Percentiles rank a stretch among this genome's conserved stretches.
Conservation (phyloP, 2,113 vertebrate genomes). For the Ptilorrhoa leucosticta region DNA sequence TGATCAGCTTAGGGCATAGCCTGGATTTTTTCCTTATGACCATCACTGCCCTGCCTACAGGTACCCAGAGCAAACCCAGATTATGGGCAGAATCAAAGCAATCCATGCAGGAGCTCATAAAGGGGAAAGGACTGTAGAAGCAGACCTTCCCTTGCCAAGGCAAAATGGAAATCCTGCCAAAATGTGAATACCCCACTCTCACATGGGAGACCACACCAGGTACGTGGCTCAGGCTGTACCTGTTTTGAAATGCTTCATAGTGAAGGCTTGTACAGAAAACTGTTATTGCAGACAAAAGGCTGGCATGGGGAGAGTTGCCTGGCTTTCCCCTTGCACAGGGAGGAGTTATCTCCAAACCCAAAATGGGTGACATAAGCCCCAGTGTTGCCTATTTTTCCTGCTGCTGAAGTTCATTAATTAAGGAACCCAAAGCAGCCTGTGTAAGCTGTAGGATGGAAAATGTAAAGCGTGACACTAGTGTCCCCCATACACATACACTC, state of each 20-base stretch:
- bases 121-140: neutral
- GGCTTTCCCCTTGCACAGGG: neutral
- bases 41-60: neutral
- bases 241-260: neutral
- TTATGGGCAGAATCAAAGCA: neutral
- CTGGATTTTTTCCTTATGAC: neutral
- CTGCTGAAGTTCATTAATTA: neutral
- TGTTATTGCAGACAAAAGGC: neutral
- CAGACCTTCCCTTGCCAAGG: neutral
- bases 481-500: neutral
- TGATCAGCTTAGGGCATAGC: neutral
- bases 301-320: neutral
- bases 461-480: rapidly evolving
- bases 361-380: neutral
- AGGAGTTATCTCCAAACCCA: neutral
- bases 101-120: neutral
- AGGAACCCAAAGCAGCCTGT: neutral
- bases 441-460: neutral
- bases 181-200: neutral
- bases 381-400: neutral
- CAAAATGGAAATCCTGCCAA: neutral
- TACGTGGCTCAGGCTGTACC: neutral
- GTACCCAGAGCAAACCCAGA: neutral
- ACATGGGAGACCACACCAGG: neutral
- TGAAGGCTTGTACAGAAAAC: neutral